Conservation (phyloP, 2,113 vertebrate genomes). For the Terrapene triunguis region DNA sequence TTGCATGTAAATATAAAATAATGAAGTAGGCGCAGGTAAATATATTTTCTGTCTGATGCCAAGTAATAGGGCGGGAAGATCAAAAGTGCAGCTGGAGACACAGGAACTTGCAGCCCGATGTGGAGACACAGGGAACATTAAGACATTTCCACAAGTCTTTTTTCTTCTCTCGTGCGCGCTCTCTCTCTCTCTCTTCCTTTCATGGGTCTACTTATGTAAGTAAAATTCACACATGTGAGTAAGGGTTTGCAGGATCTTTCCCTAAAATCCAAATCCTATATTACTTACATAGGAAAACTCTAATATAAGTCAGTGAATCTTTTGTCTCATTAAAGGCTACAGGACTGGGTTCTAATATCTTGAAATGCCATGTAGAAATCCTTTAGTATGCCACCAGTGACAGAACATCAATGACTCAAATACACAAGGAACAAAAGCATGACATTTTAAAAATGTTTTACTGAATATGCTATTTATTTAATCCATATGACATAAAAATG, state of each 20-base stretch:
- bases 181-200: background rate
- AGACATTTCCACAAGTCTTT: background rate
- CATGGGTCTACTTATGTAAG: background rate
- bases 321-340: background rate
- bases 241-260: background rate
- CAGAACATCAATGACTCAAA: background rate
- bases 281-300: background rate
- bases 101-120: background rate
- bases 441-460: background rate
- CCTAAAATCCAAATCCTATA: background rate
- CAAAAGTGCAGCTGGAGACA: background rate
- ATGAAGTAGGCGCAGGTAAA: background rate
- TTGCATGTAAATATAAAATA: background rate
- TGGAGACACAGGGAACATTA: background rate
- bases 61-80: background rate
- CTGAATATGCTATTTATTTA: background rate
- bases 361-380: background rate
- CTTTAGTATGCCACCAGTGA: background rate
- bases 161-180: background rate
- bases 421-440: background rate
- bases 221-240: background rate
- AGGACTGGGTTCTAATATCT: background rate
- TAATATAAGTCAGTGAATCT: background rate
- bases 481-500: background rate
- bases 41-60: rapidly evolving